These are phyloP conservation scores for Euthynnus affinis DNA, from an alignment of 2,797 vertebrate genomes.

Conservation along the genomic window DNA sequence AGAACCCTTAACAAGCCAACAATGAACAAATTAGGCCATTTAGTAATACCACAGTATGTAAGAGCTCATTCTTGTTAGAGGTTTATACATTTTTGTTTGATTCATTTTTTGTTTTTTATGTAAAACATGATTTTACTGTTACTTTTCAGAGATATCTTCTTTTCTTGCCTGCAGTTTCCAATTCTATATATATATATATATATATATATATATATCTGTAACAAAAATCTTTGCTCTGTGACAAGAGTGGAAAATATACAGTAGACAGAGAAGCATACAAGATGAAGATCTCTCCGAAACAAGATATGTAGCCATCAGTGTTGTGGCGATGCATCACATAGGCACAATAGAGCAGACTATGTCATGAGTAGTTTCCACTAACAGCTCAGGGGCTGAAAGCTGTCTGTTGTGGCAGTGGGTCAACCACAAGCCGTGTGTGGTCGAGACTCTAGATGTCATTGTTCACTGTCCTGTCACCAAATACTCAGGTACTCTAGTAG, in stretches of 20 bases:
- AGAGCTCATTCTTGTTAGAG: background rate
- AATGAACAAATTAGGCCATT: background rate
- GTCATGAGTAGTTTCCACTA: constrained; percentile 64
- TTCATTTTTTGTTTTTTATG: background rate
- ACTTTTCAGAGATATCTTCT: too few species aligned
- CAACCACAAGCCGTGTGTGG: constrained; percentile 42
- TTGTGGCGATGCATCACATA: constrained; percentile 36
- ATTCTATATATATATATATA: too few species aligned
- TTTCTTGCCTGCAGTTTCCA: background rate
- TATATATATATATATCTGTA: constrained; percentile 1
- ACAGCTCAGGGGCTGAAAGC: constrained; percentile 51
- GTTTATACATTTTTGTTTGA: background rate
- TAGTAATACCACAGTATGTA: background rate
- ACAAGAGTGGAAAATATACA: constrained; percentile 22
- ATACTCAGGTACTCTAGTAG: constrained; percentile 23
- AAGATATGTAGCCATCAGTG: constrained; percentile 53
- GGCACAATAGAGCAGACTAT: constrained; percentile 52
- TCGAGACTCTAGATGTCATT: constrained; percentile 31
- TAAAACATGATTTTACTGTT: background rate
- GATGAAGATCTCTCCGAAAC: constrained; percentile 58
- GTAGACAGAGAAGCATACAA: constrained; percentile 4
- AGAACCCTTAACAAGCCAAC: background rate
- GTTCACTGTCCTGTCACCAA: constrained; percentile 49
- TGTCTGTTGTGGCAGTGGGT: constrained; percentile 55
- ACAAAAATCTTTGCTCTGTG: background rate